phyloP scores from a whole-genome alignment of 2,888 invertebrate species.

The Muschampia plurimacula region DNA sequence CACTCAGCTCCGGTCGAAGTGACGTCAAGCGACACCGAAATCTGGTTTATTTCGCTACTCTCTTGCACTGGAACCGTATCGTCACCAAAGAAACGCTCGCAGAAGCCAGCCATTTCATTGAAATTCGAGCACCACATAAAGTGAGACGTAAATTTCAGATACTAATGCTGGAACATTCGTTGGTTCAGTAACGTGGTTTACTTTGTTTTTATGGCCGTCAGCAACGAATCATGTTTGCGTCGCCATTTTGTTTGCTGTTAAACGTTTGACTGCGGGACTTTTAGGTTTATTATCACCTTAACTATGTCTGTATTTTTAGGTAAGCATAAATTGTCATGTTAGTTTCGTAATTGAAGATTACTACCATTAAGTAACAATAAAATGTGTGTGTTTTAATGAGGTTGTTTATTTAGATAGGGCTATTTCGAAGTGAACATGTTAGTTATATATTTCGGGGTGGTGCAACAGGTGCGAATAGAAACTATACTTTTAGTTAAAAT shows the following conservation, averaged over 20 bases:
- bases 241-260: conserved; percentile 29
- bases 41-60: background rate
- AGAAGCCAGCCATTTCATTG: conserved; percentile 60
- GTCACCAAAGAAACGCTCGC: conserved; percentile 23
- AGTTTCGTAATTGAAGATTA: too few species aligned
- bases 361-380: too few species aligned
- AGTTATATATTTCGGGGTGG: too few species aligned
- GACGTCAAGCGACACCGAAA: too few species aligned
- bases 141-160: conserved; percentile 68
- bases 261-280: conserved; percentile 28
- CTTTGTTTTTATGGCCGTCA: conserved; percentile 58
- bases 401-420: too few species aligned
- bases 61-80: background rate
- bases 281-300: conserved; percentile 2
- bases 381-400: too few species aligned
- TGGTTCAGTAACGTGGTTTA: conserved; percentile 59
- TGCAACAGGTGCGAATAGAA: too few species aligned
- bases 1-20: too few species aligned
- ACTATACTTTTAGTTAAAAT: too few species aligned
- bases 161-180: conserved; percentile 61
- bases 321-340: background rate
- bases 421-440: too few species aligned
- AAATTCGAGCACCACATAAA: conserved; percentile 73
- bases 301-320: background rate
- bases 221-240: conserved; percentile 39